Percentiles rank a stretch among this genome's conserved stretches.
Conservation (phyloP, 2,797 vertebrate genomes). For the Dallia pectoralis region DNA sequence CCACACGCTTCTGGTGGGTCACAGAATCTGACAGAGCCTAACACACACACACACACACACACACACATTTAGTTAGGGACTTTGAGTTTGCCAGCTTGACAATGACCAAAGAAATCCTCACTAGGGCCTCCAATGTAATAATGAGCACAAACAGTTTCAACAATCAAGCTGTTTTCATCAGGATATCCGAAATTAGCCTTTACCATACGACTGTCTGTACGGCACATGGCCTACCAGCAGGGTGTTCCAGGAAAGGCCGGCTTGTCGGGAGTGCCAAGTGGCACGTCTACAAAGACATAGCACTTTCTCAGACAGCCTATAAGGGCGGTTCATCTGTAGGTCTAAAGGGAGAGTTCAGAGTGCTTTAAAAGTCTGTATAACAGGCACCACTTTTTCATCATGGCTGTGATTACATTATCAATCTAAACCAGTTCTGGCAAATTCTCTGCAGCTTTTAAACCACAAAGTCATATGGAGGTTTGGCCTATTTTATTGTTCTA, state of each 20-base stretch:
- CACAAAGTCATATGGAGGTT: too few species aligned
- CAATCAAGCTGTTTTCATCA: too few species aligned
- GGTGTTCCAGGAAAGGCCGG: background rate
- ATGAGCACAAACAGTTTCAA: too few species aligned
- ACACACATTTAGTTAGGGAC: background rate
- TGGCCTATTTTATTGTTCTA: too few species aligned
- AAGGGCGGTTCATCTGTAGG: too few species aligned
- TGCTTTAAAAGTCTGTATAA: too few species aligned
- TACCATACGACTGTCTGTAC: background rate
- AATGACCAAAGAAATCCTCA: constrained; percentile 1
- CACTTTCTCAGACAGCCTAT: background rate
- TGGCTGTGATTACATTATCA: too few species aligned
- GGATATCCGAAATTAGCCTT: background rate
- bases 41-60: constrained; percentile 25
- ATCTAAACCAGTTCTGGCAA: too few species aligned
- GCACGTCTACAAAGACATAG: background rate
- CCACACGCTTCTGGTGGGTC: constrained; percentile 81
- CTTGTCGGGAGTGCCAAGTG: background rate
- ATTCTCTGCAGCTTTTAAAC: too few species aligned
- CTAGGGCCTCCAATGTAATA: too few species aligned
- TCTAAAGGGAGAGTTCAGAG: too few species aligned
- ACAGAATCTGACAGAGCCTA: constrained; percentile 82
- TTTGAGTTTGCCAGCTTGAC: background rate
- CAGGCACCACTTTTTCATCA: too few species aligned
- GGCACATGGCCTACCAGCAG: background rate